A percentile compares a stretch with the other conserved stretches of the same genome.
These are phyloP conservation scores for Zootermopsis nevadensis DNA, from an alignment of 2,888 invertebrate species.

Conservation along the genomic window DNA sequence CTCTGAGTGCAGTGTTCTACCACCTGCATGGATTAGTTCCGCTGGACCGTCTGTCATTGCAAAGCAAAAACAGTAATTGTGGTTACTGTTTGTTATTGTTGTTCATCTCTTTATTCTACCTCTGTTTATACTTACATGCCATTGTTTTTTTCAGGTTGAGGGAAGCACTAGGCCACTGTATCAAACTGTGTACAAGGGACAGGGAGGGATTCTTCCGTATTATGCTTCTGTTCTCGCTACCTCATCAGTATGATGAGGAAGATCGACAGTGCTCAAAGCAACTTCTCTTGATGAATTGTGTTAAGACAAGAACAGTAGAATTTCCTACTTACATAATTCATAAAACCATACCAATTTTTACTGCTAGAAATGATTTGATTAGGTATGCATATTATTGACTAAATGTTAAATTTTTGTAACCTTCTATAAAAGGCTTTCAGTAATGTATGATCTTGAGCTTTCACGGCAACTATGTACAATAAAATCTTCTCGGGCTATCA, in stretches of 20 bases:
- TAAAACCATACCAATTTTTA: slow-evolving; percentile 32
- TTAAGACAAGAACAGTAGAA: slow-evolving; percentile 35
- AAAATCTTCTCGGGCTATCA: too few relatives aligned
- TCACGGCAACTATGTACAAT: too few relatives aligned
- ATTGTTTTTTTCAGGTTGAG: not conserved
- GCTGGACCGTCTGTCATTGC: too few relatives aligned
- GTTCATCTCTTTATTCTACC: too few relatives aligned
- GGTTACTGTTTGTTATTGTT: too few relatives aligned
- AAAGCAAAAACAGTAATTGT: too few relatives aligned
- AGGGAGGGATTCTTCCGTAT: not conserved
- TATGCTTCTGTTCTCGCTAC: slow-evolving; percentile 39
- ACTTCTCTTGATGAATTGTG: slow-evolving; percentile 36
- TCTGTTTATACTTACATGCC: too few relatives aligned
- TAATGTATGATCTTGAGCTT: too few relatives aligned
- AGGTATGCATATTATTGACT: slow-evolving; percentile 10
- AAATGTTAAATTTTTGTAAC: too few relatives aligned
- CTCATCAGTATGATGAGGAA: slow-evolving; percentile 33
- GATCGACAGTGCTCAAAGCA: slow-evolving; percentile 35
- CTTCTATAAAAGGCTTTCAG: too few relatives aligned
- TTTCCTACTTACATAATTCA: slow-evolving; percentile 36
- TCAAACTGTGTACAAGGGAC: not conserved
- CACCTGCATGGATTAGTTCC: too few relatives aligned
- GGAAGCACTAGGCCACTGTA: slow-evolving; percentile 1
- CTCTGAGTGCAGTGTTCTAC: too few relatives aligned
- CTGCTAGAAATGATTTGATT: not conserved